phyloP scores from a whole-genome alignment of 2,113 vertebrate genomes.

The Hemibagrus wyckioides region DNA sequence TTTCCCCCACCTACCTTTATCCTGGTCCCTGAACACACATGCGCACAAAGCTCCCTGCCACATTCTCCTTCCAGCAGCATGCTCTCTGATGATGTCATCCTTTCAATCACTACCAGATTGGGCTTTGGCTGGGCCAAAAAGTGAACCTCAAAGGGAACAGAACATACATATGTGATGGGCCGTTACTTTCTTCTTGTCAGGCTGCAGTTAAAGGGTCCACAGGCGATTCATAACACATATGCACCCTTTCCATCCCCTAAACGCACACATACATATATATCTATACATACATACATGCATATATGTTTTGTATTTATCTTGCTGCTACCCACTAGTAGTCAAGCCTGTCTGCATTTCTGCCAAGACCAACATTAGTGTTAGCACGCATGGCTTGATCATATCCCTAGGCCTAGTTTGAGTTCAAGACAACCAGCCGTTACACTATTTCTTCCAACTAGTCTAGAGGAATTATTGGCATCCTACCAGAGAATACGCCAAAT shows the following conservation, averaged over 20 bases:
- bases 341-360: not conserved
- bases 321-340: not conserved
- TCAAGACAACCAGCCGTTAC: not conserved
- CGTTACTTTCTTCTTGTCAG: conserved; percentile 53
- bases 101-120: conserved; percentile 61
- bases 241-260: not conserved
- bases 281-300: not conserved
- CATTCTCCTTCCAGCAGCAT: conserved; percentile 33
- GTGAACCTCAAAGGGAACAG: conserved; percentile 49
- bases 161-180: conserved; percentile 48
- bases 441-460: not conserved
- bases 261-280: not conserved
- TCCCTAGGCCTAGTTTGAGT: conserved; percentile 6
- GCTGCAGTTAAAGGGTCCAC: conserved; percentile 44
- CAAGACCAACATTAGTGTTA: conserved; percentile 18
- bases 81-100: conserved; percentile 57
- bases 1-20: not conserved
- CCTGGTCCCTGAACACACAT: not conserved
- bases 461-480: not conserved
- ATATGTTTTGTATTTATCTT: not conserved
- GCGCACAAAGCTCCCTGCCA: conserved; percentile 21
- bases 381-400: conserved; percentile 40
- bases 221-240: conserved; percentile 38
- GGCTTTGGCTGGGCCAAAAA: conserved; percentile 37
- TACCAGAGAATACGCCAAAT: not conserved